Base-by-base conservation (phyloP, 2,113 vertebrate species). In the Leptobrachium leishanense region DNA sequence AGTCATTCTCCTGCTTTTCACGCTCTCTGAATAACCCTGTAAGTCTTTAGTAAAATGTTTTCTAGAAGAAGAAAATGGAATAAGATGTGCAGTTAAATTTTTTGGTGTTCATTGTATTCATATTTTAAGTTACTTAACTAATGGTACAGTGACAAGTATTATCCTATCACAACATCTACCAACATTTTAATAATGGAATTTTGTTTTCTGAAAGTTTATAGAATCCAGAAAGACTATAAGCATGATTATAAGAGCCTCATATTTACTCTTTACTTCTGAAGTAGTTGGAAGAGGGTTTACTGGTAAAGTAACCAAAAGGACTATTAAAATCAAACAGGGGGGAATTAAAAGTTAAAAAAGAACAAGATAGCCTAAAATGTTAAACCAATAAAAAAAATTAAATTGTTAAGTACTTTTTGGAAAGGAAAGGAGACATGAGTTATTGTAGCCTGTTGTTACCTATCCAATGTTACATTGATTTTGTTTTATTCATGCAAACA, bases 361-460 rank as follows among this genome's bases (percentile, higher is more conserved):
- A 9, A 50, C 31, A 42, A 12, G 31, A 57, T 77, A 75, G 6
- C 31, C 69, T 69, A 5, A 62, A 68, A 69, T 77, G 41, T 50
- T 62, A 57, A 62, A 46, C 40, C 41, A 77, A 44, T 77, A 39
- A 53, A 74, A 75, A 39, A 53, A 40, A 13, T 31, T 41, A 66
- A 15, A 11, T 12, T 7, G 40, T 44, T 31, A 64, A 20, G 20
- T 31, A 64, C n/a, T 64, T 31, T 39, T 7, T 64, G 62, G 62
- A 64, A 64, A 76, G 2, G 9, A 67, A 76, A 15, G 31, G 57
- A 11, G 55, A 54, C 2, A 4, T 3, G 63, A 11, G 10, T 72
- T 79, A 59, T 44, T 74, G 62, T 46, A 73, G 40, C 77, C 73
- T 79, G 77, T 67, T 79, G 77, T 67, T 73, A 79, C 77, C 63